Conservation (phyloP, 1,140 invertebrate species). For the Parapsyche elsis region DNA sequence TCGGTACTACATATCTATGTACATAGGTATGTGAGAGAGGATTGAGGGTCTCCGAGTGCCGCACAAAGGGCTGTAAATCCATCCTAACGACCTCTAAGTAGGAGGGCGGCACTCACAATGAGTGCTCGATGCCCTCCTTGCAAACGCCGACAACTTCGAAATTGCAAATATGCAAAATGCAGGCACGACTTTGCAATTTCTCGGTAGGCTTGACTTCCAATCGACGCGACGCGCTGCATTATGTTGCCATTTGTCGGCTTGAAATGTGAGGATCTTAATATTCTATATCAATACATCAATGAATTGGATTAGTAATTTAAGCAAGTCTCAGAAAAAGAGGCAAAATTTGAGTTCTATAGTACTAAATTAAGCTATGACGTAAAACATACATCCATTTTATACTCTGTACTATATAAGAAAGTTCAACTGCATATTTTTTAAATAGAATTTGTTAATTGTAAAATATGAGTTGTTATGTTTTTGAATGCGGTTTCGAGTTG, state of each 20-base stretch:
- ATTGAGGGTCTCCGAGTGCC: not conserved
- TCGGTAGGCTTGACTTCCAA: not conserved
- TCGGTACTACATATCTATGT: not conserved
- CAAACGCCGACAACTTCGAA: not conserved
- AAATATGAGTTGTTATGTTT: not conserved
- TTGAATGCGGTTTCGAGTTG: not conserved
- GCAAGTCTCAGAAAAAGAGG: not conserved
- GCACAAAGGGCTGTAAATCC: constrained; percentile 51
- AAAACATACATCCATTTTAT: too few species aligned
- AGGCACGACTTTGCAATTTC: constrained; percentile 1
- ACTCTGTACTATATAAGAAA: too few species aligned
- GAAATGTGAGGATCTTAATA: too few species aligned
- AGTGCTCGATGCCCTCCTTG: constrained; percentile 3
- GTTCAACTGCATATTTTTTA: not conserved
- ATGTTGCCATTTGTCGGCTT: too few species aligned
- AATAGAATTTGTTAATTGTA: not conserved
- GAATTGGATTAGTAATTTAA: too few species aligned
- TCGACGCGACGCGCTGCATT: too few species aligned
- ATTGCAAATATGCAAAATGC: constrained; percentile 5
- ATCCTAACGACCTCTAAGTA: constrained; percentile 50
- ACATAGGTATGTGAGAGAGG: constrained; percentile 21
- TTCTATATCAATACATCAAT: too few species aligned
- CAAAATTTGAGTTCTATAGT: not conserved
- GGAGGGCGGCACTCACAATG: constrained; percentile 42
- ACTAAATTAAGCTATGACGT: too few species aligned